Base-by-base conservation (phyloP, 2,797 vertebrate genomes). In the Xiphophorus birchmanni region DNA sequence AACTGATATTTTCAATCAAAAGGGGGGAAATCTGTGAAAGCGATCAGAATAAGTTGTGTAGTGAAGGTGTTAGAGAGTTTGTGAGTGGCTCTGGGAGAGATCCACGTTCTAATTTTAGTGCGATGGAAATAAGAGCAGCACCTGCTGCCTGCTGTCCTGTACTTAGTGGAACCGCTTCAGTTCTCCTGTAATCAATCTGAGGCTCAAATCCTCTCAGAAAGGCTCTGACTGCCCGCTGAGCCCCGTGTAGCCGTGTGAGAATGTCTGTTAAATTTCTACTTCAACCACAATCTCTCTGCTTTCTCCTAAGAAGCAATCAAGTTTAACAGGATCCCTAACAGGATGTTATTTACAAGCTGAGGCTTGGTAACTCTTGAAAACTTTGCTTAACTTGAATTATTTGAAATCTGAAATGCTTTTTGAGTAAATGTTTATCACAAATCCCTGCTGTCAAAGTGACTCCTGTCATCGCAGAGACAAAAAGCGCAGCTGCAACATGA, bases 101-200 rank as follows among this genome's bases (percentile, higher is more conserved):
- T 90, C 75, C 84, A 80, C 17, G 12, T 82, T 88, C 94, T 96
- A 95, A 95, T 93, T 96, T 95, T 96, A 96, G 94, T 71, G 69
- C 1, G 63, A 85, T 83, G 84, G 91, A 94, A 89, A 90, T 86
- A 88, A 85, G 87, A 92, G 90, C 84, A 90, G 84, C 95, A 95
- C 91, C 94, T 95, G 94, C 92, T 93, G 90, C 85, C 79, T 78
- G 88, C 85, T 58, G 87, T 92, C 86, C 79, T 80, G 74, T 85
- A 73, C 87, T 80, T 87, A 81, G 56, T 88, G 86, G 90, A 88
- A 88, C 87, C 87, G 86, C 87, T 77, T 92, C 84, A 85, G 86
- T 86, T 87, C 81, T 88, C 79, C 89, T 82, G 86, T 92, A 90
- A 86, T 88, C 77, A 89, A 90, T 86, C 86, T 32, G 1, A 77